Conservation (phyloP, 2,113 vertebrate genomes). For the Dipodomys merriami region DNA sequence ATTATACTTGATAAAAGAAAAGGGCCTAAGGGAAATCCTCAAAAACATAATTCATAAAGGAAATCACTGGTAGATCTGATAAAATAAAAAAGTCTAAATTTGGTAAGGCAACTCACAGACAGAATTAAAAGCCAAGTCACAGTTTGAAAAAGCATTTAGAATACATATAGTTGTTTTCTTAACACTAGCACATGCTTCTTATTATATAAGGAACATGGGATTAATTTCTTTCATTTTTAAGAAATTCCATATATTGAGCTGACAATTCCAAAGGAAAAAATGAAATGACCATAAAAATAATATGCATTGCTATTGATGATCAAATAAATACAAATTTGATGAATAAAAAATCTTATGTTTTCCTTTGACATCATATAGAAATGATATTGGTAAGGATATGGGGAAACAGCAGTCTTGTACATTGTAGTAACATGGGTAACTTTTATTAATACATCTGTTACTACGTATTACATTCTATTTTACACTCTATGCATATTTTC, state of each 20-base stretch:
- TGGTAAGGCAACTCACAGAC: neutral
- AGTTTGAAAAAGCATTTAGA: slow-evolving; percentile 5
- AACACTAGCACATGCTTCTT: neutral
- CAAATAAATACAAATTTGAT: slow-evolving; percentile 32
- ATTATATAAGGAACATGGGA: neutral
- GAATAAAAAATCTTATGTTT: neutral
- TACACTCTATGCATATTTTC: slow-evolving; percentile 4
- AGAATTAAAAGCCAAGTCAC: slow-evolving; percentile 16
- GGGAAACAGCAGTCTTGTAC: neutral
- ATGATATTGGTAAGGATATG: slow-evolving; percentile 25
- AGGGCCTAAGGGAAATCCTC: neutral
- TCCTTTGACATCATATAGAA: neutral
- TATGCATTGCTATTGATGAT: neutral
- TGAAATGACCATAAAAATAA: slow-evolving; percentile 37
- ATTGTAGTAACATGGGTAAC: slow-evolving; percentile 2
- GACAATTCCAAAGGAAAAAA: neutral
- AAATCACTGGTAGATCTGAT: slow-evolving; percentile 26
- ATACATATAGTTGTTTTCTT: neutral
- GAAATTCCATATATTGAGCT: neutral
- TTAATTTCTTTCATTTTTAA: slow-evolving; percentile 53
- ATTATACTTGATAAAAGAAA: slow-evolving; percentile 57
- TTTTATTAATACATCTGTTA: slow-evolving; percentile 29
- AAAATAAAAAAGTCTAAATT: slow-evolving; percentile 34
- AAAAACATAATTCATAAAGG: neutral
- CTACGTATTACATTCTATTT: neutral